Conservation (phyloP, 2,797 vertebrate genomes). For the Hippocampus kuda region DNA sequence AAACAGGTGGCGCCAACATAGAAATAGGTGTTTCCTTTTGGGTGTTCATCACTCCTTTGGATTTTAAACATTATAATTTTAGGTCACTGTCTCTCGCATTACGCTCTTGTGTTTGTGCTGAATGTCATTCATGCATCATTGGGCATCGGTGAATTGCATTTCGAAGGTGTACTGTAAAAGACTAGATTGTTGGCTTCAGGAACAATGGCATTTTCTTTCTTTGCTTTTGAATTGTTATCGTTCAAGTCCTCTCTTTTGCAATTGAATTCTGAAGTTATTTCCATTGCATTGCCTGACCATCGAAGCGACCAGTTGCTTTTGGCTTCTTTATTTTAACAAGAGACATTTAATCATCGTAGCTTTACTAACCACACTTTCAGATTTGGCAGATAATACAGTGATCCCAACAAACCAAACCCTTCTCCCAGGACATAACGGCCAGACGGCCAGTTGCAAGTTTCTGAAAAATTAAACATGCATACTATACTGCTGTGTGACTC, state of each 20-base stretch:
- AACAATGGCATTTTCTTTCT: conserved; percentile 22
- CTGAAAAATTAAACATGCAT: conserved; percentile 31
- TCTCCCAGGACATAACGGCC: conserved; percentile 26
- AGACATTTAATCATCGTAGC: conserved; percentile 59
- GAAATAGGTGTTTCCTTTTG: conserved; percentile 19
- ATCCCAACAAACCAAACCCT: conserved; percentile 46
- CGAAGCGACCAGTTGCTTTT: conserved; percentile 62
- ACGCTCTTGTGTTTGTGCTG: conserved; percentile 25
- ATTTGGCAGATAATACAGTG: conserved; percentile 60
- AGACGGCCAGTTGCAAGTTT: conserved; percentile 26
- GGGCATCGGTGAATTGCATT: conserved; percentile 33
- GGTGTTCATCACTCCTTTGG: conserved; percentile 34
- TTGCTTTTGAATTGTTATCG: conserved; percentile 18
- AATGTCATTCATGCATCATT: conserved; percentile 32
- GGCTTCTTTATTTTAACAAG: conserved; percentile 50
- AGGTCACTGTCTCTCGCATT: conserved; percentile 34
- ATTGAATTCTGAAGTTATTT: conserved; percentile 55
- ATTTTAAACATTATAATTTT: conserved; percentile 30
- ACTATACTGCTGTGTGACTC: conserved; percentile 29
- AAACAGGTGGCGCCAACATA: not conserved
- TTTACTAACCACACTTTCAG: conserved; percentile 48
- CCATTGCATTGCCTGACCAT: conserved; percentile 60
- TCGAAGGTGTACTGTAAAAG: conserved; percentile 26
- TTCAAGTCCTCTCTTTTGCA: conserved; percentile 30
- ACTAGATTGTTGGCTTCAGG: conserved; percentile 35